A percentile compares a stretch with the other conserved stretches of the same genome.
phyloP scores from a whole-genome alignment of 2,888 invertebrate genomes.

The Patella caerulea region DNA sequence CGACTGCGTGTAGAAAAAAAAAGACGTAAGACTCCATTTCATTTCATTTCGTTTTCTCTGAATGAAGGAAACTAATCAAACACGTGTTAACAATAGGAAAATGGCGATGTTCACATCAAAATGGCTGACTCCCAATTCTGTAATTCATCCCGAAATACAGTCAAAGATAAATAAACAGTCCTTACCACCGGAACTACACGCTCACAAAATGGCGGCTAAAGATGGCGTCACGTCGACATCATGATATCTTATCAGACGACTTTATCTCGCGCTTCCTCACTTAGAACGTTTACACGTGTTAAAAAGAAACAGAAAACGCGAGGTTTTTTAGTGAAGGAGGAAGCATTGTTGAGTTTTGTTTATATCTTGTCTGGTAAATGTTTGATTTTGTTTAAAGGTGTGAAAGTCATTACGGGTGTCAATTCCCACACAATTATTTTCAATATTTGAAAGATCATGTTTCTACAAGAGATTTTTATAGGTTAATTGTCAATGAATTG shows the following conservation, averaged over 20 bases:
- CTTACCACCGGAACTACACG: not conserved
- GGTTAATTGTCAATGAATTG: too few relatives aligned
- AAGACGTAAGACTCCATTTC: too few relatives aligned
- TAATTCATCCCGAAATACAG: slow-evolving; percentile 7
- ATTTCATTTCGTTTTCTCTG: too few relatives aligned
- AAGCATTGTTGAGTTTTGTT: not conserved
- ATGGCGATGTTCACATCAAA: too few relatives aligned
- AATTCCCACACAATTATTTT: too few relatives aligned
- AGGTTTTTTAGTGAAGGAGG: not conserved
- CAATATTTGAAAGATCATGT: too few relatives aligned
- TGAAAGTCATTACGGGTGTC: not conserved
- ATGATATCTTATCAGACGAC: slow-evolving; percentile 1
- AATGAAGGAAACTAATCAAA: too few relatives aligned
- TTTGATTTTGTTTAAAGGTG: not conserved
- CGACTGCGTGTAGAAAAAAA: too few relatives aligned
- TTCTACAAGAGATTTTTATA: too few relatives aligned
- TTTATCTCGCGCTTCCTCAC: not conserved
- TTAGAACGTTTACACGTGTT: slow-evolving; percentile 5
- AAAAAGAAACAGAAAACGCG: slow-evolving; percentile 3
- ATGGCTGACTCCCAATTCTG: not conserved
- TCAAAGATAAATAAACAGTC: not conserved
- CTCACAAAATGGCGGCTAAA: not conserved
- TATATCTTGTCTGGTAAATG: not conserved
- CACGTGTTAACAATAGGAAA: too few relatives aligned
- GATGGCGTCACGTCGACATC: not conserved